A percentile compares a stretch with the other conserved stretches of the same genome.
Evolutionary conservation across 2,888 invertebrate genomes (phyloP).

Genomic region (Oligia strigilis): DNA sequence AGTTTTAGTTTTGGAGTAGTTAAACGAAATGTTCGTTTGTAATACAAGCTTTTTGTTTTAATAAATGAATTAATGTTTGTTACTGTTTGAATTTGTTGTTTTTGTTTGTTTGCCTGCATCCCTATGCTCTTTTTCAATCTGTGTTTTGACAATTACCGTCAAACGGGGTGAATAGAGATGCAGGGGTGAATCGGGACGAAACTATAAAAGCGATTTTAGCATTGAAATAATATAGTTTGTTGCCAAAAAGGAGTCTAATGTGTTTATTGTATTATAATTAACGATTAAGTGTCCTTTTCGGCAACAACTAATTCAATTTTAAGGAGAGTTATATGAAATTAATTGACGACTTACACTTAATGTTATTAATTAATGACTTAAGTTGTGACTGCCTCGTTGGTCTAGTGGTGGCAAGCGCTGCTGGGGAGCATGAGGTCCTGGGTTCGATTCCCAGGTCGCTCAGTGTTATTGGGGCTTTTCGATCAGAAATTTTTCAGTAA

Average conservation of each 20-base stretch:
- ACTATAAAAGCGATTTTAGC: too few species aligned
- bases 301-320: not conserved
- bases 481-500: not conserved
- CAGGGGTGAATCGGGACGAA: too few species aligned
- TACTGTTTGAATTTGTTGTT: not conserved
- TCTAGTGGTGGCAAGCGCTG: not conserved
- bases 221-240: too few species aligned
- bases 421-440: too few species aligned
- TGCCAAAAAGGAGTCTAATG: too few species aligned
- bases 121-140: not conserved
- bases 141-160: not conserved
- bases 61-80: not conserved
- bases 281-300: too few species aligned
- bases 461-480: not conserved
- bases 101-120: not conserved
- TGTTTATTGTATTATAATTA: too few species aligned
- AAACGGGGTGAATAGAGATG: too few species aligned
- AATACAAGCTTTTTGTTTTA: constrained; percentile 8
- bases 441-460: not conserved
- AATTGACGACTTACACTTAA: not conserved
- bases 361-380: not conserved
- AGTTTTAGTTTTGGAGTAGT: constrained; percentile 28
- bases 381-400: not conserved
- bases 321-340: not conserved
- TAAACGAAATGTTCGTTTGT: constrained; percentile 2